Evolutionary conservation across 2,797 vertebrate species (phyloP), one percentile per base, ranked within the genome.

Genomic region (Anisognathus igniventris): DNA sequence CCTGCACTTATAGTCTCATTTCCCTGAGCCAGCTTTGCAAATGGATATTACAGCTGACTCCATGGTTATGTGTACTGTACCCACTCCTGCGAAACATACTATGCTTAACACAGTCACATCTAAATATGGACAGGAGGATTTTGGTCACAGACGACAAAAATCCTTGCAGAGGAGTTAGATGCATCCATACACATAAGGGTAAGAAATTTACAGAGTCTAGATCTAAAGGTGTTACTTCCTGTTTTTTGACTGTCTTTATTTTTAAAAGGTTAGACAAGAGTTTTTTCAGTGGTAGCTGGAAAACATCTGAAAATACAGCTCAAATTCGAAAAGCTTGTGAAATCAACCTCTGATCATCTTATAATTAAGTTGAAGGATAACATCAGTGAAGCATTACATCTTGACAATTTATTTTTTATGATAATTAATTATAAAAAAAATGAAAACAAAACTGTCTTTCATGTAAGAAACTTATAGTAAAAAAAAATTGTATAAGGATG

Each of bases 301-400:
- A 95, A 86, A 86, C 24, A 16, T 33, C 31, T 70, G 40, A 83
- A 95, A 87, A 70, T 40, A 83, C 3, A 76, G 7, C 23, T 87
- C 10, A 47, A 48, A 76, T 54, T 70, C 53, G 56, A 73, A 89
- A 87, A 62, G 24, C 31, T 64, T 73, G 22, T 71, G 40, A 85
- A 92, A 90, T 88, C 64, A 64, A 45, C 22, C 37, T 74, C 28
- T 70, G 56, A 89, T 66, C 54, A 61, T 84, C 57, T 92, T 71
- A 60, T 70, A 92, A 86, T 83, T 93, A 93, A 80, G 64, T 80
- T 88, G 65, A 39, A 88, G 35, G 51, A 87, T 86, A 94, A 67
- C 33, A 66, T 88, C 82, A 86, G 50, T 3, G 14, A 88, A 91
- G 30, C 61, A 64, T 71, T 80, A 28, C 23, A 35, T 71, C 53